phyloP scores from a whole-genome alignment of 2,888 invertebrate genomes.

The Amphipoea oculea region DNA sequence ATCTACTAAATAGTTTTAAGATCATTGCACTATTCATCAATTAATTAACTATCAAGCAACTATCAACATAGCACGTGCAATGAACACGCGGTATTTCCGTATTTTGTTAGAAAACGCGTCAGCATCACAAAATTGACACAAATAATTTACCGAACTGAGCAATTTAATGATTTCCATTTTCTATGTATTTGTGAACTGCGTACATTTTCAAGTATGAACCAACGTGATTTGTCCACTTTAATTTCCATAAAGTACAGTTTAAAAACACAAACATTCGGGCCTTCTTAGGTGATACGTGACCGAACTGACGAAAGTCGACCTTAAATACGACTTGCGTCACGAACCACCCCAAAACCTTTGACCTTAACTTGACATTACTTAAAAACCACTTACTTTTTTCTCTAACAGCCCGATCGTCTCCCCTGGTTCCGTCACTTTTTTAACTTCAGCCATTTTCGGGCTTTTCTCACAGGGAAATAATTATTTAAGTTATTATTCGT shows the following conservation, averaged over 20 bases:
- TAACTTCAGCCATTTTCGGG: conserved; percentile 77
- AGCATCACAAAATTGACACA: conserved; percentile 32
- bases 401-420: conserved; percentile 85
- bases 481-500: conserved; percentile 44
- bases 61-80: not conserved
- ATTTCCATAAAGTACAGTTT: not conserved
- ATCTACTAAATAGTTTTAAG: not conserved
- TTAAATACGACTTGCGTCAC: conserved; percentile 63
- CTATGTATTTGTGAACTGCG: not conserved
- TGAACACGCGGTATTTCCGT: conserved; percentile 19
- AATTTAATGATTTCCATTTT: not conserved
- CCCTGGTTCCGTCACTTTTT: conserved; percentile 72
- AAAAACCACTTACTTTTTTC: conserved; percentile 82
- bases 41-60: conserved; percentile 12
- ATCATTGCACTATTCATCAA: not conserved
- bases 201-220: not conserved
- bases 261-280: conserved; percentile 21
- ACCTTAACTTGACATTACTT: conserved; percentile 84
- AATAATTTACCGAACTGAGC: conserved; percentile 4
- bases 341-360: conserved; percentile 69
- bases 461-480: conserved; percentile 51
- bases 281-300: conserved; percentile 8
- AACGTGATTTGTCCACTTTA: not conserved
- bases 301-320: conserved; percentile 53
- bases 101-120: conserved; percentile 28